Evolutionary conservation across 2,113 vertebrate genomes (phyloP).

Genomic region (Chunga burmeisteri): DNA sequence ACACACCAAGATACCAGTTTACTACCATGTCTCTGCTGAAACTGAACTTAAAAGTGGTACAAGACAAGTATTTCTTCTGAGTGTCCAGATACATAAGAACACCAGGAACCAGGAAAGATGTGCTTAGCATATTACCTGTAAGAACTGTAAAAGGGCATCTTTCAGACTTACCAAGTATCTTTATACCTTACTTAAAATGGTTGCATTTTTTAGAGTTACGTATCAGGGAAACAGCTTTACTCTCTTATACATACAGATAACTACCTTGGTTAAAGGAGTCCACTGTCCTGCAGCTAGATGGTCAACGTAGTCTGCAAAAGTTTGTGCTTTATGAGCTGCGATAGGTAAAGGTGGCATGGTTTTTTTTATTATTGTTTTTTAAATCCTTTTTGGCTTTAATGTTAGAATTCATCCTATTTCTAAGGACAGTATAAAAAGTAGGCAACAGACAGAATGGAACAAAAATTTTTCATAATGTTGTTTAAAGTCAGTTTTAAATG

Average conservation of each 20-base stretch:
- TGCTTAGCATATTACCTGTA: background rate
- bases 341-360: background rate
- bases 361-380: background rate
- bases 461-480: background rate
- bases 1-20: background rate
- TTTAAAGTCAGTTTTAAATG: background rate
- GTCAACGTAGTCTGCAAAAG: background rate
- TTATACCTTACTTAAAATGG: background rate
- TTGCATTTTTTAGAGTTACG: background rate
- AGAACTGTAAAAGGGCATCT: background rate
- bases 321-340: background rate
- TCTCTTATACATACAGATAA: background rate
- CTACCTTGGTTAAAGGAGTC: background rate
- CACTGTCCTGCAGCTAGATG: background rate
- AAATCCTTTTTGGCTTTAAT: background rate
- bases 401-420: background rate
- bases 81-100: background rate
- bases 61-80: background rate
- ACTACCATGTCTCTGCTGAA: background rate
- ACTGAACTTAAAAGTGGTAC: background rate
- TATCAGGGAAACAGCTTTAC: background rate
- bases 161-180: background rate
- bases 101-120: background rate
- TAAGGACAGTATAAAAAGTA: background rate
- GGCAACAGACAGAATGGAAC: accelerated